Conservation (phyloP, 1,140 invertebrate species). For the Tetramorium parvispinum region DNA sequence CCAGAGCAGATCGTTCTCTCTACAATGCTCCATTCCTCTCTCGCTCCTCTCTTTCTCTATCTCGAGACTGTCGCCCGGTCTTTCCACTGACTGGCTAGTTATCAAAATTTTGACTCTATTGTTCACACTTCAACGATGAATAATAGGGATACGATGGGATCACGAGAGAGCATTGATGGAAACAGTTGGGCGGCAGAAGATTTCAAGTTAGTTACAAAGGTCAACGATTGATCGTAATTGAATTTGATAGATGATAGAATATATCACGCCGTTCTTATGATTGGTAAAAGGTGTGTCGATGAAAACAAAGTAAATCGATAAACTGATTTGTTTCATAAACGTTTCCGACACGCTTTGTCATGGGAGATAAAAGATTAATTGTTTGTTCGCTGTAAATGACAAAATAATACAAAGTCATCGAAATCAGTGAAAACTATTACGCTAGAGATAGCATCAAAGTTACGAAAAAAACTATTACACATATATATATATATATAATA, state of each 20-base stretch:
- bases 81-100: constrained; percentile 61
- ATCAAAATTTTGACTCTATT: constrained; percentile 73
- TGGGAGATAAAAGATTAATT: background rate
- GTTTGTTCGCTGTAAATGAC: background rate
- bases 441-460: background rate
- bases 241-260: constrained; percentile 7
- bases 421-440: background rate
- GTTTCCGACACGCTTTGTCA: background rate
- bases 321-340: constrained; percentile 29
- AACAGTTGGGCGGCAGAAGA: background rate
- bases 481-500: no score
- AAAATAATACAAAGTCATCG: background rate
- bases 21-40: constrained; percentile 18
- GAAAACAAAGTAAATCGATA: background rate
- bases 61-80: background rate
- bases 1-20: constrained; percentile 22
- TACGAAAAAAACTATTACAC: no score
- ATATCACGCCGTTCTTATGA: background rate
- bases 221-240: constrained; percentile 31
- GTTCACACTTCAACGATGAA: constrained; percentile 68
- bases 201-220: constrained; percentile 23
- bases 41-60: background rate
- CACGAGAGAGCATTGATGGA: background rate
- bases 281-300: background rate
- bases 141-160: constrained; percentile 63